phyloP scores from a whole-genome alignment of 2,113 vertebrate genomes.

The Patagioenas fasciata region DNA sequence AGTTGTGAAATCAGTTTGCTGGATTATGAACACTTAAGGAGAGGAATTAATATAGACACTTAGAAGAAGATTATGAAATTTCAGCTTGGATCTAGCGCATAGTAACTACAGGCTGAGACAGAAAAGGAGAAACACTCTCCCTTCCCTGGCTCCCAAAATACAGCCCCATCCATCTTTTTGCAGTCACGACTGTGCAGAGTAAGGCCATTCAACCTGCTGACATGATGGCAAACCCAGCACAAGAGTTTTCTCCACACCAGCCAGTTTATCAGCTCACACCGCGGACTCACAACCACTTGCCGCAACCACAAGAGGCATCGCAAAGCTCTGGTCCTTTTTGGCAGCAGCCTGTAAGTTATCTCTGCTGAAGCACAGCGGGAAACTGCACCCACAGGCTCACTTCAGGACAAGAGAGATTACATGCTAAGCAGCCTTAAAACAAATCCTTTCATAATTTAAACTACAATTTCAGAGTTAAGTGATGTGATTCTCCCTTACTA shows the following conservation, averaged over 20 bases:
- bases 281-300: not conserved
- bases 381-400: not conserved
- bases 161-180: not conserved
- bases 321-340: not conserved
- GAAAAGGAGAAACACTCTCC: not conserved
- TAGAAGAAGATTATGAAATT: accelerated
- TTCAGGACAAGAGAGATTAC: not conserved
- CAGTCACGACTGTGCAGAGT: not conserved
- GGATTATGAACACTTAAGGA: not conserved
- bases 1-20: not conserved
- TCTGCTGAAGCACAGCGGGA: not conserved
- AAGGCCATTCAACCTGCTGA: not conserved
- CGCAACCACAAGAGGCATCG: accelerated
- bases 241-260: not conserved
- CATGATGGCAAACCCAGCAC: not conserved
- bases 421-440: not conserved
- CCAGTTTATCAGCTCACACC: not conserved
- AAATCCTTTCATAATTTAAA: not conserved
- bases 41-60: not conserved
- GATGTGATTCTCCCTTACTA: not conserved
- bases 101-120: not conserved
- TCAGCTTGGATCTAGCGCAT: not conserved
- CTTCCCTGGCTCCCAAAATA: not conserved
- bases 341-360: not conserved
- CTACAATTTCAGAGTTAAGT: not conserved